Evolutionary conservation across 37 sponge, comb jelly and placozoan species (phyloP).

Genomic region (Hormiphora californensis): DNA sequence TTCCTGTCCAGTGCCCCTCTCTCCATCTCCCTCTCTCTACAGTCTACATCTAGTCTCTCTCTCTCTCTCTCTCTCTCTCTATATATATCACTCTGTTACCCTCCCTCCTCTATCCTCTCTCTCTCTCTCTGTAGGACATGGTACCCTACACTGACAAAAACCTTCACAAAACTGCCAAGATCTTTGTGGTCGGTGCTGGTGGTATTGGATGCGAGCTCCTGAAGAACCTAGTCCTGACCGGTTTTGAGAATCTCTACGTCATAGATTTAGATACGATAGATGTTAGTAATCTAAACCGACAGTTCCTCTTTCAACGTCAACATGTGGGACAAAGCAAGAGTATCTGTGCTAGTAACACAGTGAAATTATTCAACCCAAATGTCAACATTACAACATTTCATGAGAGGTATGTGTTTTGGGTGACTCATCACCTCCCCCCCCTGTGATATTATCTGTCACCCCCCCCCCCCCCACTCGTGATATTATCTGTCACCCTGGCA

Average conservation of each 20-base stretch:
- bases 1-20: no score
- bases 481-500: no score
- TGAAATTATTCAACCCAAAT: constrained; percentile 72
- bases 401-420: constrained; percentile 52
- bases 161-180: constrained; percentile 12
- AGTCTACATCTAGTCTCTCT: no score
- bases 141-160: background rate
- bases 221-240: constrained; percentile 93
- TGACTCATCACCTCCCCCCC: background rate
- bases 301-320: constrained; percentile 92
- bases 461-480: no score
- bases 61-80: no score
- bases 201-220: constrained; percentile 98
- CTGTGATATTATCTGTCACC: background rate
- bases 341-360: constrained; percentile 74
- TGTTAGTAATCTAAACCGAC: constrained; percentile 95
- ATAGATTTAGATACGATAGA: constrained; percentile 98
- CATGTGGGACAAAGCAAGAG: constrained; percentile 90
- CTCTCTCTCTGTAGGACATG: no score
- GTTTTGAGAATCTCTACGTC: constrained; percentile 74
- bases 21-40: no score
- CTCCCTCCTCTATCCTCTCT: no score
- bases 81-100: no score
- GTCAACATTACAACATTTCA: constrained; percentile 79
- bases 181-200: constrained; percentile 97